Conservation (phyloP, 2,797 vertebrate species). For the Microctenopoma lineatum region DNA sequence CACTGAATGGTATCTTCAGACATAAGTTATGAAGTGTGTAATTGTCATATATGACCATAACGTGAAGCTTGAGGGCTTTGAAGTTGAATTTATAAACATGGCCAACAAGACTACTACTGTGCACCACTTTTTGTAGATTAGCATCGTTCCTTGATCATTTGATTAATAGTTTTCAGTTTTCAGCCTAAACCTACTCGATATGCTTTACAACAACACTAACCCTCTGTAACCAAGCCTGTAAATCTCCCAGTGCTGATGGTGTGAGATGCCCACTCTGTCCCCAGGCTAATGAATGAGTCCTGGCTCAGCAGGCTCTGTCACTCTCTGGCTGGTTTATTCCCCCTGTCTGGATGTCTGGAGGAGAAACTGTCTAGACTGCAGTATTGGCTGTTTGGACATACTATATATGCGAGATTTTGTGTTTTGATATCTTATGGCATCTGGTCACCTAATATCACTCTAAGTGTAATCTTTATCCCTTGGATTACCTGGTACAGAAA, state of each 20-base stretch:
- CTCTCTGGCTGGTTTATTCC: constrained; percentile 39
- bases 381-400: constrained; percentile 18
- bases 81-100: too few species aligned
- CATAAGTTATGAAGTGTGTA: too few species aligned
- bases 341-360: constrained; percentile 32
- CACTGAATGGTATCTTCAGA: too few species aligned
- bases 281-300: constrained; percentile 59
- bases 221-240: constrained; percentile 25
- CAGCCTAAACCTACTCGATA: constrained; percentile 1
- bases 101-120: too few species aligned
- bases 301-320: constrained; percentile 51
- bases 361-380: constrained; percentile 7
- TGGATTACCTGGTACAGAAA: neutral
- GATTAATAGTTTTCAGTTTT: constrained; percentile 19
- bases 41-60: too few species aligned
- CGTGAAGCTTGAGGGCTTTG: too few species aligned
- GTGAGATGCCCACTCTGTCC: constrained; percentile 43
- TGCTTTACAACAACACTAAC: constrained; percentile 12
- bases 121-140: too few species aligned
- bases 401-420: constrained; percentile 14
- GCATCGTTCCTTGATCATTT: too few species aligned
- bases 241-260: constrained; percentile 48
- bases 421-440: constrained; percentile 27
- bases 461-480: constrained; percentile 1
- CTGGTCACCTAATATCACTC: constrained; percentile 1